phyloP scores from a whole-genome alignment of 2,888 invertebrate genomes.

The Tinea semifulvella region DNA sequence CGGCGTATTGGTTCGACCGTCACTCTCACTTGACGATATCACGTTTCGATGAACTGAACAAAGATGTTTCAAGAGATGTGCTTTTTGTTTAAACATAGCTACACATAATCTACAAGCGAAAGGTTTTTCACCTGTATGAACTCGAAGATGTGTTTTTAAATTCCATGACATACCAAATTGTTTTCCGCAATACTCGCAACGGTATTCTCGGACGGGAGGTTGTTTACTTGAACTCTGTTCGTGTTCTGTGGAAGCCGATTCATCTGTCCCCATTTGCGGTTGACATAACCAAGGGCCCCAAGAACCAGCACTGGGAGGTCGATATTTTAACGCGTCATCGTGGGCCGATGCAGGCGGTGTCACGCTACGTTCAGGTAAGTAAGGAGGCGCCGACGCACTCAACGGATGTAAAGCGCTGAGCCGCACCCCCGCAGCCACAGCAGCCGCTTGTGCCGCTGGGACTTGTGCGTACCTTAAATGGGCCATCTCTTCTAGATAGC shows the following conservation, averaged over 20 bases:
- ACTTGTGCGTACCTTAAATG: constrained; percentile 70
- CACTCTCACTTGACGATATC: constrained; percentile 83
- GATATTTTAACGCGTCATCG: constrained; percentile 65
- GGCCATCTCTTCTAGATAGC: constrained; percentile 76
- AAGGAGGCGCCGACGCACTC: constrained; percentile 80
- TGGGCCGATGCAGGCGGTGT: constrained; percentile 70
- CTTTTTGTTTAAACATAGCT: constrained; percentile 93
- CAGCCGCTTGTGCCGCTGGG: constrained; percentile 69
- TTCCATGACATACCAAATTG: constrained; percentile 95
- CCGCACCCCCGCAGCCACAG: constrained; percentile 61
- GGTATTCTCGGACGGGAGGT: constrained; percentile 82
- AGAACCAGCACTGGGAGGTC: constrained; percentile 77
- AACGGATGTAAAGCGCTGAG: constrained; percentile 65
- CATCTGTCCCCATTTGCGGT: constrained; percentile 68
- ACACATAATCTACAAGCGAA: constrained; percentile 90
- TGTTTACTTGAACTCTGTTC: constrained; percentile 65
- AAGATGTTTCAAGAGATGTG: constrained; percentile 85
- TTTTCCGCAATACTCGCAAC: constrained; percentile 89
- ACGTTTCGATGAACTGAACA: constrained; percentile 91
- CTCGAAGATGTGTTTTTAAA: constrained; percentile 86
- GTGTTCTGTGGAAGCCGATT: constrained; percentile 53
- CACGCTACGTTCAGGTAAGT: constrained; percentile 68
- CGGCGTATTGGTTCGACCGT: constrained; percentile 68
- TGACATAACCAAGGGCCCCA: constrained; percentile 76
- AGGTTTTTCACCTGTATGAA: constrained; percentile 89